These are phyloP conservation scores for Varecia variegata DNA, from an alignment of 2,797 vertebrate species.

Conservation along the genomic window DNA sequence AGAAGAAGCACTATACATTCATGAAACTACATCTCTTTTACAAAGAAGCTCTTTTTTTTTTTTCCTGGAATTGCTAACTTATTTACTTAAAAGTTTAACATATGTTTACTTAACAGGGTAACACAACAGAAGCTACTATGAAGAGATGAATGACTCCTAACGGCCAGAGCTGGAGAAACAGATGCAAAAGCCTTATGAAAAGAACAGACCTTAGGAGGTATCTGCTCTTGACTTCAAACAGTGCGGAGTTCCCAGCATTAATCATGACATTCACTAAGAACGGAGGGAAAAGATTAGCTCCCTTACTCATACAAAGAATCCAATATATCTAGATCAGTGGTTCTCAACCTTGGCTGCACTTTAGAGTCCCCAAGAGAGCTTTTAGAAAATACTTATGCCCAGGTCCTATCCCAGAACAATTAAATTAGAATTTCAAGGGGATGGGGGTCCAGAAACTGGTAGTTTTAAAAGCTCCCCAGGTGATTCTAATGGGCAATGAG, in stretches of 20 bases:
- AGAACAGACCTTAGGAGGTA: neutral
- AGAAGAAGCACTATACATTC: neutral
- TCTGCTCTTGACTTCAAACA: neutral
- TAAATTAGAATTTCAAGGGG: slow-evolving; percentile 54
- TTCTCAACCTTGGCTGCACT: slow-evolving; percentile 35
- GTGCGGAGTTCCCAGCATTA: neutral
- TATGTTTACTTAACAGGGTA: neutral
- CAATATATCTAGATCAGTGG: slow-evolving; percentile 24
- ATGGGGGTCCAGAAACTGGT: neutral
- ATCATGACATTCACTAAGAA: neutral
- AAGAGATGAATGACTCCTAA: neutral
- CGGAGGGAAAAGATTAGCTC: neutral
- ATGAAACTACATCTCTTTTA: neutral
- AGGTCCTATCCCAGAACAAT: slow-evolving; percentile 52
- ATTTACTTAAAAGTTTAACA: neutral
- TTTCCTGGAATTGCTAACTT: neutral
- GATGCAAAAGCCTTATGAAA: neutral
- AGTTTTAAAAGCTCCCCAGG: slow-evolving; percentile 27
- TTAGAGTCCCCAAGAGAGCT: slow-evolving; percentile 47
- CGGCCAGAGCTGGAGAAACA: neutral
- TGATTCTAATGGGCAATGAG: slow-evolving; percentile 25
- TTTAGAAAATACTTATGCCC: slow-evolving; percentile 50
- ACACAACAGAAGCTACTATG: neutral
- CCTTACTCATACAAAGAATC: slow-evolving; percentile 32
- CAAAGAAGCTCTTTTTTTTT: neutral